Evolutionary conservation across 2,113 vertebrate species (phyloP), one percentile per base, ranked within the genome.

Genomic region (Galbula dea): DNA sequence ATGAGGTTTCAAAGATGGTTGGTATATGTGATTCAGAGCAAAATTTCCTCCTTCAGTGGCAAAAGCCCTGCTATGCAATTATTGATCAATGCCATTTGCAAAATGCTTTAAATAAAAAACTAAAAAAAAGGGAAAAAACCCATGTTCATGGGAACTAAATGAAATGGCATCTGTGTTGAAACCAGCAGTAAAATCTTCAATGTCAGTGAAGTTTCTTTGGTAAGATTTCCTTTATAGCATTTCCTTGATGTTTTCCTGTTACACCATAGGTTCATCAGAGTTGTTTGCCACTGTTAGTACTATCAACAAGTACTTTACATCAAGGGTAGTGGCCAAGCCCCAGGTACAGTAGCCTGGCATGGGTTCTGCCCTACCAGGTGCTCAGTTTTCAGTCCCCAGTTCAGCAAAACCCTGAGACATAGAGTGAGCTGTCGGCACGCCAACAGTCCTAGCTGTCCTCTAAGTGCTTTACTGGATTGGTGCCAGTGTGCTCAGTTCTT

Each of bases 381-480:
- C 81, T 86, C 11, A 3, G 37, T 20, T 87, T 58, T 52, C 48
- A 65, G 74, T 29, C 32, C 27, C 12, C 29, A 6, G 0, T 23
- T 72, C 3, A 3, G 79, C 83, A 67, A 24, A 93, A 63, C 26
- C n/a, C 30, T 2, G 67, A 7, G 30, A 51, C 29, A 21, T 1
- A 16, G n/a, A 29, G 2, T 39, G 62, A 91, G 48, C 65, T 80
- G 72, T 74, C 2, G 5, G 80, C 68, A 58, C 0, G 6, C 43
- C 51, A 62, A 46, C 67, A 80, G 55, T 81, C 83, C 57, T 88
- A 77, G 52, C 10, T 0, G 0, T 49, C 51, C 73, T 63, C 66
- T 93, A 93, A 96, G 95, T 96, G 95, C 92, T 94, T 55, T 43
- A 7, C 86, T 96, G 96, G 94, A 10, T 36, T 29, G 36, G 27